These are phyloP conservation scores for Watsonalla cultraria DNA, from an alignment of 2,888 invertebrate genomes.

Conservation along the genomic window DNA sequence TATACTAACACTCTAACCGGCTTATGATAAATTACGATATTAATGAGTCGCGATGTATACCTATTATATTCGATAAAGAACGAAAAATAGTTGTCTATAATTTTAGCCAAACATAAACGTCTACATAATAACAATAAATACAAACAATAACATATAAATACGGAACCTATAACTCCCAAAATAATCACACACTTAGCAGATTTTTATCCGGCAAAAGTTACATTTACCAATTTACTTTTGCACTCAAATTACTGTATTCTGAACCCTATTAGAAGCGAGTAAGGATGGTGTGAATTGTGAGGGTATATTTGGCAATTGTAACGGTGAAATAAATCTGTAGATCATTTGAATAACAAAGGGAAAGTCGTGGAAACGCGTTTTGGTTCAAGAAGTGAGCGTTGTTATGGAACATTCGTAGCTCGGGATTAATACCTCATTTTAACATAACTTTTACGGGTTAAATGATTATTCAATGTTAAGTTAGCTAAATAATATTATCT, in stretches of 20 bases:
- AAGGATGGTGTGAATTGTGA: neutral
- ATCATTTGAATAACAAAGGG: conserved; percentile 29
- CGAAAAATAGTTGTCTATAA: no score
- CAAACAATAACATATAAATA: neutral
- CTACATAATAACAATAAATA: neutral
- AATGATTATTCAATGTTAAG: no score
- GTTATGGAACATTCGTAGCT: conserved; percentile 15
- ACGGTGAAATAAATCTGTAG: conserved; percentile 21
- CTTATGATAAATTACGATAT: no score
- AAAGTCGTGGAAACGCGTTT: conserved; percentile 18
- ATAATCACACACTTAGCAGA: neutral
- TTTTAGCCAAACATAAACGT: no score
- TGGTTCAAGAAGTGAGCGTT: conserved; percentile 17
- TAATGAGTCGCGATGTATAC: no score
- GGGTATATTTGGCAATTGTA: conserved; percentile 8
- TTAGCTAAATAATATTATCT: no score
- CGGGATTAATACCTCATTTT: conserved; percentile 12
- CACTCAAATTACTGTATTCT: neutral
- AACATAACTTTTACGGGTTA: conserved; percentile 10
- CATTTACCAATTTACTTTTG: neutral
- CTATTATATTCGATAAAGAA: no score
- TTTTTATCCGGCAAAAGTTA: conserved; percentile 1
- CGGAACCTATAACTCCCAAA: neutral
- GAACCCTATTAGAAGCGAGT: neutral
- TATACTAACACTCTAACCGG: no score